Base-by-base conservation (phyloP, 2,113 vertebrate genomes). In the Ictalurus furcatus region DNA sequence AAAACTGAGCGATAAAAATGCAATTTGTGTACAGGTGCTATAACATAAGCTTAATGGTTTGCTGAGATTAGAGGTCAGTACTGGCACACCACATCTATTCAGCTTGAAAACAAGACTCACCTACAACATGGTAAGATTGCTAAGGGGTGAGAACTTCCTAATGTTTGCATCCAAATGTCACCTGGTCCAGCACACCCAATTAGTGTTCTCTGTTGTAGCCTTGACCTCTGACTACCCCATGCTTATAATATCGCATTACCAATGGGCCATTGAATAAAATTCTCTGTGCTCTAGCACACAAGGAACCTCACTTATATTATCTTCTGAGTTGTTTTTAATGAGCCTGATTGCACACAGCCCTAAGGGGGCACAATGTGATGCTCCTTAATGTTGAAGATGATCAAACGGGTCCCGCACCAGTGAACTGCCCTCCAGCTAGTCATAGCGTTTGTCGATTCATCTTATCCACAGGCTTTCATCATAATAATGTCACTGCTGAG, bases 401-500 rank as follows among this genome's bases (percentile, higher is more conserved):
- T 90, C 78, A 83, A 52, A 85, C 81, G 86, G 78, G 71, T 90
- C 84, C 87, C 88, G 1, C 48, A 54, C 88, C 37, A 76, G 58
- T 40, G 88, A 67, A 37, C 78, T 90, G 44, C 86, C 88, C 86
- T 58, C 85, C 82, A 86, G 90, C 89, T 21, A 90, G 79, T 71
- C 88, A 65, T 88, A 76, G 74, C 80, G 84, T 88, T 87, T 92
- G 89, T 89, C 88, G 82, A 84, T 91, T 90, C 71, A 87, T 92
- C 90, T 90, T 91, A 79, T 67, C 79, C 71, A 69, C 82, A 90
- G 89, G 54, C 85, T 87, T 61, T 65, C 13, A 79, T 92, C 61
- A 84, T 69, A 59, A 74, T 85, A 81, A 34, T 40, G 44, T 88
- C 59, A 80, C 86, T 71, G 30, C 17, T 48, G 88, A 85, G 67